These are phyloP conservation scores for Oegoconia quadripuncta DNA, from an alignment of 2,888 invertebrate species.

Conservation along the genomic window DNA sequence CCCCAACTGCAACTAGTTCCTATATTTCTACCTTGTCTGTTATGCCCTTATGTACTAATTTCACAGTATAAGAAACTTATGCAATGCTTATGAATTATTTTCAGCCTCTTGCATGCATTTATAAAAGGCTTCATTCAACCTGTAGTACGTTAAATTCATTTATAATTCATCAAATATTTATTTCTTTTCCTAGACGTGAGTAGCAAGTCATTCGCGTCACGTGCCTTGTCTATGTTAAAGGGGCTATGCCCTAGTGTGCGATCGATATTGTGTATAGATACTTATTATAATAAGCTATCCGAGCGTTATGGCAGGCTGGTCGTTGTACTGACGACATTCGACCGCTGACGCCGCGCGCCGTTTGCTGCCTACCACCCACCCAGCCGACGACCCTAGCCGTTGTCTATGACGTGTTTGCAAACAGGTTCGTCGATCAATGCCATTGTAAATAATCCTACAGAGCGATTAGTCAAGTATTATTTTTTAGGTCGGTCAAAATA, in stretches of 20 bases:
- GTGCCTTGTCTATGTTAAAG: slow-evolving; percentile 17
- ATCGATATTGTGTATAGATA: slow-evolving; percentile 33
- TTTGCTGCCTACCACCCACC: slow-evolving; percentile 16
- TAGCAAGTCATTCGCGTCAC: slow-evolving; percentile 15
- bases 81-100: too few species aligned
- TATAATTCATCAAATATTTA: too few species aligned
- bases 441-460: slow-evolving; percentile 9
- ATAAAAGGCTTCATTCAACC: too few species aligned
- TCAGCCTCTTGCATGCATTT: too few species aligned
- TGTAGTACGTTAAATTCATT: too few species aligned
- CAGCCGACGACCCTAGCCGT: slow-evolving; percentile 10
- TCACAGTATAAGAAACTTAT: too few species aligned
- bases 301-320: slow-evolving; percentile 22
- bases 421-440: slow-evolving; percentile 23
- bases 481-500: too few species aligned
- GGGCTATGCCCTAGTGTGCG: slow-evolving; percentile 32
- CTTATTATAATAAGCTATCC: slow-evolving; percentile 27
- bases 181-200: too few species aligned
- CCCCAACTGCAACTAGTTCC: too few species aligned
- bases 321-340: slow-evolving; percentile 25
- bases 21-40: too few species aligned
- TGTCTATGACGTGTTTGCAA: slow-evolving; percentile 21
- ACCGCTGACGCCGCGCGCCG: slow-evolving; percentile 15
- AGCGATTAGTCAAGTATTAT: too few species aligned
- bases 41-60: too few species aligned